These are phyloP conservation scores for Hycleus cichorii DNA, from an alignment of 1,140 invertebrate species.

Conservation along the genomic window DNA sequence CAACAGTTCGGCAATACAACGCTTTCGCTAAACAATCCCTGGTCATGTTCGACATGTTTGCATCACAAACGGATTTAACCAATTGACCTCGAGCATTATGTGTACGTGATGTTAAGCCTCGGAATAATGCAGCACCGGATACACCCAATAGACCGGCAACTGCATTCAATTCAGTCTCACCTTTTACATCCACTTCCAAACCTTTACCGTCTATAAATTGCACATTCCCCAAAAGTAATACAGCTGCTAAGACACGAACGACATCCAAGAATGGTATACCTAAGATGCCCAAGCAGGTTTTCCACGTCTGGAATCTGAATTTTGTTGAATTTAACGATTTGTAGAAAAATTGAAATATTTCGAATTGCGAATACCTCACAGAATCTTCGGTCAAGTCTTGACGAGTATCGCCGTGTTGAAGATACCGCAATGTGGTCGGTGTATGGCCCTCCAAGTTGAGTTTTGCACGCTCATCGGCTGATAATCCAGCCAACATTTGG, in stretches of 20 bases:
- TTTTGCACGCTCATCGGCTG: conserved; percentile 76
- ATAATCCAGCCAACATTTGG: conserved; percentile 88
- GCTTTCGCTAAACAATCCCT: conserved; percentile 87
- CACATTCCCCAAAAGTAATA: conserved; percentile 85
- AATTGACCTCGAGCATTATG: conserved; percentile 77
- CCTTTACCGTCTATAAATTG: conserved; percentile 73
- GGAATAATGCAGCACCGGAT: conserved; percentile 63
- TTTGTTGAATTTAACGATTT: background rate
- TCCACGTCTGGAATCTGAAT: conserved; percentile 78
- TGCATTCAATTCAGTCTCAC: conserved; percentile 71
- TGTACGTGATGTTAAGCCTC: conserved; percentile 76
- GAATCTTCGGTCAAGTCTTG: conserved; percentile 74
- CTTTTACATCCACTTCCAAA: conserved; percentile 65
- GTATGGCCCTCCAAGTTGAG: conserved; percentile 79
- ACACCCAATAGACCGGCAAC: conserved; percentile 80
- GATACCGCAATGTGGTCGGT: conserved; percentile 69
- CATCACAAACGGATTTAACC: conserved; percentile 75
- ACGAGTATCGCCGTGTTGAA: conserved; percentile 65
- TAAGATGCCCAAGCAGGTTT: conserved; percentile 78
- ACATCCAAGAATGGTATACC: conserved; percentile 93
- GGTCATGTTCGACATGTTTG: conserved; percentile 77
- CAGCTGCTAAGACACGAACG: conserved; percentile 81
- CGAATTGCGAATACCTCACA: conserved; percentile 32
- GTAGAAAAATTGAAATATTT: background rate
- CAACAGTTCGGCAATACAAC: conserved; percentile 89